Evolutionary conservation across 2,113 vertebrate genomes (phyloP).

Genomic region (Struthidea cinerea): DNA sequence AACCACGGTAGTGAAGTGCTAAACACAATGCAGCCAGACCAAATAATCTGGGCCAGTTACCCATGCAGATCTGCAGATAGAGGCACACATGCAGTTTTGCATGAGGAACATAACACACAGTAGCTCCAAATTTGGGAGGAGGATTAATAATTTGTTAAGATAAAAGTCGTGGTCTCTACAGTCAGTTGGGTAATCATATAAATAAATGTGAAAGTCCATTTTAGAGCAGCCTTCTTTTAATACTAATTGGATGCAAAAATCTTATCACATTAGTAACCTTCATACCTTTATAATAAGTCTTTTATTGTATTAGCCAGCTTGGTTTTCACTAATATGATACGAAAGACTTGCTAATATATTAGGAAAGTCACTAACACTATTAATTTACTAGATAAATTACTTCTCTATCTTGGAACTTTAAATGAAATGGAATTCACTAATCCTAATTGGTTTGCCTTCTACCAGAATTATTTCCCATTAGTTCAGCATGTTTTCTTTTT

Average conservation of each 20-base stretch:
- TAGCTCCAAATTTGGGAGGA: background rate
- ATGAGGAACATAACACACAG: background rate
- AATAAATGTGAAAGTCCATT: slow-evolving; percentile 61
- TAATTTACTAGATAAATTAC: slow-evolving; percentile 83
- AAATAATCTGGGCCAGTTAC: slow-evolving; percentile 13
- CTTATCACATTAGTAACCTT: slow-evolving; percentile 66
- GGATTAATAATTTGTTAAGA: slow-evolving; percentile 35
- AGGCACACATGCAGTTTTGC: background rate
- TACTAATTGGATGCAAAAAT: slow-evolving; percentile 67
- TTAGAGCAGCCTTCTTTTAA: slow-evolving; percentile 38
- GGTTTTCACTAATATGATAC: slow-evolving; percentile 78
- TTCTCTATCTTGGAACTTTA: slow-evolving; percentile 80
- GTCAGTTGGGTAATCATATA: slow-evolving; percentile 5
- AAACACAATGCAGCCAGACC: background rate
- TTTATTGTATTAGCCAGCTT: slow-evolving; percentile 74
- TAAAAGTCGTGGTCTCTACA: slow-evolving; percentile 35
- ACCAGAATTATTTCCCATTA: slow-evolving; percentile 80
- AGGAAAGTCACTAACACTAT: slow-evolving; percentile 76
- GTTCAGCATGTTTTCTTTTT: slow-evolving; percentile 75
- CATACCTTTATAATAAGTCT: slow-evolving; percentile 71
- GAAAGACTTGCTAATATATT: slow-evolving; percentile 73
- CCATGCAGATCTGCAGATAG: slow-evolving; percentile 13
- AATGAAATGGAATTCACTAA: slow-evolving; percentile 83
- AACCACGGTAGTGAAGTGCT: slow-evolving; percentile 36
- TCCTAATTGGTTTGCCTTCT: slow-evolving; percentile 81